Evolutionary conservation across 2,888 invertebrate species (phyloP), one percentile per base, ranked within the genome.

Genomic region (Limenitis camilla): DNA sequence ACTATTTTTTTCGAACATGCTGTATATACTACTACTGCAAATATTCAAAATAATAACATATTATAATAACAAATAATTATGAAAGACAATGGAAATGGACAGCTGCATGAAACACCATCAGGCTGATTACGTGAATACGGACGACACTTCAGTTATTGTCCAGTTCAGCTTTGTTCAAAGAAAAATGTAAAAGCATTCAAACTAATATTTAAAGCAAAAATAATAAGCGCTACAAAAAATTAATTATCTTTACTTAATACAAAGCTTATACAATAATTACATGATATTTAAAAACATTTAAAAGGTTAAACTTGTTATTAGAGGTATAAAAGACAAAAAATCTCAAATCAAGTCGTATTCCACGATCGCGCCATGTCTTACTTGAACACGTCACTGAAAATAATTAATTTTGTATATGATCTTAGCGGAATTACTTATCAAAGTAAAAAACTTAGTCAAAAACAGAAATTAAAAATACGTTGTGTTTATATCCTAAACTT

Each of bases 401-500:
- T 32, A 44, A 35, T 54, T 8, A 32, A 54, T 39, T 50, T 47
- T 39, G 40, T 48, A 36, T 47, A 40, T 29, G 31, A 11, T 7
- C 51, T 27, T 28, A 40, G 51, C 32, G 55, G 55, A 6, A 31
- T 48, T 2, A 47, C 44, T 7, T 44, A 48, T n/a, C 35, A 48
- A 32, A 48, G 40, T 32, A 55, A 55, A 47, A 50, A 47, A 30
- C 7, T 47, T 30, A 36, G 45, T 8, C 32, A 5, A 10, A 49
- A 10, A 33, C 11, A 40, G 6, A 49, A 30, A 40, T 7, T 58
- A 1, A 64, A 54, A 49, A 33, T 56, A 10, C 61, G 63, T 51
- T 56, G 61, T 0, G 28, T 75, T 0, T 75, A 63, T 30, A 33
- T 69, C 9, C 52, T 72, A 1, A 78, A 76, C 50, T 69, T 70